Evolutionary conservation across 2,113 vertebrate genomes (phyloP), one percentile per base, ranked within the genome.

Genomic region (Glaucidium brasilianum): DNA sequence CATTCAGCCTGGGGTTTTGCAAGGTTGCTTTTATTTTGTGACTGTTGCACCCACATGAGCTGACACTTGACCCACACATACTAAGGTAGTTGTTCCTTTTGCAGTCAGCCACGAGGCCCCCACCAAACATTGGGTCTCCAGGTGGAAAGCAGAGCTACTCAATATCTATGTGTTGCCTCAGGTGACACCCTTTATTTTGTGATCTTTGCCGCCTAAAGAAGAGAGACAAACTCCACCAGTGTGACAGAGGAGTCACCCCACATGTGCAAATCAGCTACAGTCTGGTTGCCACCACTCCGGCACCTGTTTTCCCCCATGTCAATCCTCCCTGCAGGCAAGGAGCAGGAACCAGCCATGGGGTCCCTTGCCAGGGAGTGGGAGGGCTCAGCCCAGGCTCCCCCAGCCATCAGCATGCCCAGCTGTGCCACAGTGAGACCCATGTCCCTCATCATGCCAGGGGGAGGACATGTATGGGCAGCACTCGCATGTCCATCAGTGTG

Each of bases 401-500:
- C 5, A 1, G 62, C 17, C 27, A 11, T 6, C 2, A 1, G 16
- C 49, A 23, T 53, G 76, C 64, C 63, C 13, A 2, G 49, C 43
- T 3, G 0, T 9, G 4, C 32, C 11, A 3, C 43, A 32, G 50
- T 23, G 22, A 15, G 27, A 12, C 30, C 21, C 26, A 10, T 0
- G 0, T 15, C 4, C 35, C 55, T 73, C 22, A n/a, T 27, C 3
- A 0, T 37, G 15, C 34, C 43, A 45, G 4, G 0, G 58, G 47
- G 63, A 58, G 35, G 37, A 56, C 13, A 3, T 2, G 8, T 4
- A 23, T 15, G 6, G 5, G 41, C 58, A 12, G 6, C 6, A 5
- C 56, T n/a, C 2, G 0, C 8, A 2, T 2, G 1, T 12, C n/a
- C 3, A 0, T 19, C 4, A 1, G 15, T 34, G 26, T 29, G 8